Evolutionary conservation across 2,888 invertebrate species (phyloP), one percentile per base, ranked within the genome.

Genomic region (Drosophila monieri): DNA sequence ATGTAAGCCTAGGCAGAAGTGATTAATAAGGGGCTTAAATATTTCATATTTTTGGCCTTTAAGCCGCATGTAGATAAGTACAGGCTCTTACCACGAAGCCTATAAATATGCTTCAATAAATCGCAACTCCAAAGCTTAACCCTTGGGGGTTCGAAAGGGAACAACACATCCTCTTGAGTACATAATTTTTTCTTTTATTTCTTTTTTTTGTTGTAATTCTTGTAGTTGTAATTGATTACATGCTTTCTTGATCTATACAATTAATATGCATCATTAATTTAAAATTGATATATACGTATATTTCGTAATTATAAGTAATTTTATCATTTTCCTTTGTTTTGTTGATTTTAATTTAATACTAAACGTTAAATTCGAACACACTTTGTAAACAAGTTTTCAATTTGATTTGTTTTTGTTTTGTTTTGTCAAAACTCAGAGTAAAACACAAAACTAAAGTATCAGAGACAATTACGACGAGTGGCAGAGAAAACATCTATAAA

Each of bases 321-420:
- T 62, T 53, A 56, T 68, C 54, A 27, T 52, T 53, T 32, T 55
- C 35, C 47, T 57, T 68, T 15, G 6, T 70, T 59, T 46, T 15
- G 43, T 68, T 57, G 66, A 14, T 56, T 73, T 73, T 69, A 51
- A 77, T 70, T 74, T 75, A 76, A 81, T 74, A 78, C 76, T 83
- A 83, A 83, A 78, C 74, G 74, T 78, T 85, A 89, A 88, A 89
- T 89, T 88, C 88, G 88, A 88, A 87, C 87, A 86, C 86, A 87
- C 78, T 85, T 88, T 85, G 62, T 75, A 73, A 88, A 77, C 69
- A 85, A 77, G 71, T 56, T 66, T 65, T 18, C 10, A 41, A 41
- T 65, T 55, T 59, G 59, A 51, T 73, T 56, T 48, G 47, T 41
- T 54, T 67, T 54, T 48, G 53, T 54, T 55, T 62, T 37, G 35